phyloP scores from a whole-genome alignment of 2,797 vertebrate species.

The Micromesistius poutassou region DNA sequence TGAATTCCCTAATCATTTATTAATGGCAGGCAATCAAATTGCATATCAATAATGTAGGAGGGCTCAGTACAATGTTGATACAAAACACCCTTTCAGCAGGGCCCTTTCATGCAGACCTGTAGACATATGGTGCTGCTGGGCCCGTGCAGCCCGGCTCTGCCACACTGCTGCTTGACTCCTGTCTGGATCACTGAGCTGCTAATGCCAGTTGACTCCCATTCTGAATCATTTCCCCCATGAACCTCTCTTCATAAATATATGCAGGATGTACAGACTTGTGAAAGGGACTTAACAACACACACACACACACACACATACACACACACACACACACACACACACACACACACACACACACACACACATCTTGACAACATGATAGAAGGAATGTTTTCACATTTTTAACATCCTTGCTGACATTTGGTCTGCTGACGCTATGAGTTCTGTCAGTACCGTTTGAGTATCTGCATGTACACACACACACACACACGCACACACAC shows the following conservation, averaged over 20 bases:
- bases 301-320: background rate
- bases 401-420: background rate
- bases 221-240: conserved; percentile 44
- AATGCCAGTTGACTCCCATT: conserved; percentile 41
- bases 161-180: conserved; percentile 43
- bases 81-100: conserved; percentile 60
- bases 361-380: background rate
- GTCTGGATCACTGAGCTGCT: conserved; percentile 54
- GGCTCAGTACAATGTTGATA: conserved; percentile 70
- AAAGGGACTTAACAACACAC: conserved; percentile 20
- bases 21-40: conserved; percentile 71
- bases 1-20: conserved; percentile 72
- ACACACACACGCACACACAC: background rate
- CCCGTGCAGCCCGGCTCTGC: conserved; percentile 47
- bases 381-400: background rate
- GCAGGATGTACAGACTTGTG: conserved; percentile 23
- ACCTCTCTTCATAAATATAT: conserved; percentile 39
- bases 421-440: background rate
- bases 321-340: background rate
- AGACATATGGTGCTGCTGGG: conserved; percentile 51
- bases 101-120: conserved; percentile 64
- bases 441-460: background rate
- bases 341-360: background rate
- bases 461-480: background rate
- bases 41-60: conserved; percentile 74